Conservation (phyloP, 2,113 vertebrate species). For the Deroptyus accipitrinus region DNA sequence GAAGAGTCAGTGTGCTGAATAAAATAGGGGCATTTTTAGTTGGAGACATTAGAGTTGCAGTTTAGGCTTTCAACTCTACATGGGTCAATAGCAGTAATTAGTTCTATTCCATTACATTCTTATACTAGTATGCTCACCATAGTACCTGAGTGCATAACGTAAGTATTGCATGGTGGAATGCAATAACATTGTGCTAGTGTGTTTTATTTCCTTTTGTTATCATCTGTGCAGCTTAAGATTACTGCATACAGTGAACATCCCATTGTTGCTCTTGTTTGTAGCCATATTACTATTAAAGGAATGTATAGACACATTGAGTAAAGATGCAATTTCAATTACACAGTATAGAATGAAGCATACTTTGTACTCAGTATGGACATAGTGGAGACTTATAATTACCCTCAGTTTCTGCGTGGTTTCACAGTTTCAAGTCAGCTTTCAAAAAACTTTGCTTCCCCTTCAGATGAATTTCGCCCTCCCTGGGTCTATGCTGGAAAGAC, state of each 20-base stretch:
- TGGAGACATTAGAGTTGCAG: background rate
- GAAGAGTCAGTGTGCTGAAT: background rate
- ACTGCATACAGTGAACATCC: background rate
- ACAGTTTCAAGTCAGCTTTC: background rate
- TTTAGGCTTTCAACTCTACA: conserved; percentile 8
- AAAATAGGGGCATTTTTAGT: conserved; percentile 16
- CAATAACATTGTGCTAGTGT: background rate
- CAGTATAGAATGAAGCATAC: background rate
- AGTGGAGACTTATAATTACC: background rate
- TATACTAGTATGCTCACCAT: background rate
- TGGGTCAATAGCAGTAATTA: conserved; percentile 1
- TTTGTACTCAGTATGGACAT: background rate
- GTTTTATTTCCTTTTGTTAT: background rate
- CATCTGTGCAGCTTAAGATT: background rate
- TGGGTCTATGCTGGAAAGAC: background rate
- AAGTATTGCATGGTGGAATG: background rate
- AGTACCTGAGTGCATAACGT: background rate
- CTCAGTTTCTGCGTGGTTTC: background rate
- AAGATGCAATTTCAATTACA: background rate
- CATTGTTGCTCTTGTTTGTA: background rate
- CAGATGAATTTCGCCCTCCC: background rate
- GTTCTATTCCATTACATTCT: conserved; percentile 24
- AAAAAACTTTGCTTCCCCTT: background rate
- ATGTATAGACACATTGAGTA: background rate
- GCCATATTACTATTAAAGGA: background rate